phyloP scores from a whole-genome alignment of 2,888 invertebrate species.

The Conomelus anceps region DNA sequence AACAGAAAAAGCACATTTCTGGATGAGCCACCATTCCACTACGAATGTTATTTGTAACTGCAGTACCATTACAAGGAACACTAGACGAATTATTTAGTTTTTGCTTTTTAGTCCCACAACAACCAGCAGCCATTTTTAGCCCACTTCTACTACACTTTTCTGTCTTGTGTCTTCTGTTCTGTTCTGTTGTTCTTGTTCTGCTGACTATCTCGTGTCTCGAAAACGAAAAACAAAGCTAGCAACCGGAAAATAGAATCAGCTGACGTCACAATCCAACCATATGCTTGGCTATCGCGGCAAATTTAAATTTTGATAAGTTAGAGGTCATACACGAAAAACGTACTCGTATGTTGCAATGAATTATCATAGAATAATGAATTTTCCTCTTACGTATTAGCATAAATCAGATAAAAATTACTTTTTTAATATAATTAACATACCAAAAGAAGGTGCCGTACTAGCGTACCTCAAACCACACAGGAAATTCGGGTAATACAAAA shows the following conservation, averaged over 20 bases:
- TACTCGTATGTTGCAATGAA: too few relatives aligned
- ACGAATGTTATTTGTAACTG: conserved; percentile 44
- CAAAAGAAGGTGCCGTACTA: too few relatives aligned
- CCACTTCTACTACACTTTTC: neutral
- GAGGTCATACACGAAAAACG: too few relatives aligned
- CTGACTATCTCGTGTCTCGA: too few relatives aligned
- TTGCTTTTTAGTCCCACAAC: conserved; percentile 88
- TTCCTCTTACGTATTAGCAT: too few relatives aligned
- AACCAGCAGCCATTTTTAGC: conserved; percentile 71
- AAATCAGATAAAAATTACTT: too few relatives aligned
- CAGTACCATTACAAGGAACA: conserved; percentile 53
- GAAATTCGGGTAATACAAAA: too few relatives aligned
- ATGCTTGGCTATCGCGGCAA: neutral
- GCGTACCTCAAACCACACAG: too few relatives aligned
- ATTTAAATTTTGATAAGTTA: neutral
- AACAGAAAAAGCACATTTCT: conserved; percentile 99
- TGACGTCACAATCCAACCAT: neutral
- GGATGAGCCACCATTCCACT: conserved; percentile 68
- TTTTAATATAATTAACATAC: too few relatives aligned
- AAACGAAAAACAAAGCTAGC: neutral
- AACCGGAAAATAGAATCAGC: neutral
- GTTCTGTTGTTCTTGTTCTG: too few relatives aligned
- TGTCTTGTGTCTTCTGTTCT: neutral
- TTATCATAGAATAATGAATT: too few relatives aligned
- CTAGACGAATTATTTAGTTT: conserved; percentile 66